These are phyloP conservation scores for Eleginops maclovinus DNA, from an alignment of 2,113 vertebrate species.

Conservation along the genomic window DNA sequence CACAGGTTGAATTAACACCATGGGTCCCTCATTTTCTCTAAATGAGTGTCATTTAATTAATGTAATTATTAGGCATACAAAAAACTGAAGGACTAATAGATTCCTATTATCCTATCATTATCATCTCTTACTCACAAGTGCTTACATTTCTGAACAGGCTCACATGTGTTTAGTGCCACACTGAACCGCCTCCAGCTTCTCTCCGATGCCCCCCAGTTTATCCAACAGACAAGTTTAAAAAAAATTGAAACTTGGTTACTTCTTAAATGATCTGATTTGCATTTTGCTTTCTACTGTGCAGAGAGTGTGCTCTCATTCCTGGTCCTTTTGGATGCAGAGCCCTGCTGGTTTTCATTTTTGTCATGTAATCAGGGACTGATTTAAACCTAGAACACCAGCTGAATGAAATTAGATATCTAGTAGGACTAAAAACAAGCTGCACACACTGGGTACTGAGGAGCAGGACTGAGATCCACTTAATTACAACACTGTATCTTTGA, in stretches of 20 bases:
- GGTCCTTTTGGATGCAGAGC: slow-evolving; percentile 67
- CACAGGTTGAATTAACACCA: slow-evolving; percentile 83
- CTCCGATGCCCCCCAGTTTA: slow-evolving; percentile 28
- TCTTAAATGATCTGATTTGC: slow-evolving; percentile 72
- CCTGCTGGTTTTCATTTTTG: slow-evolving; percentile 73
- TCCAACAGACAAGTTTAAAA: slow-evolving; percentile 39
- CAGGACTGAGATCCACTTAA: slow-evolving; percentile 68
- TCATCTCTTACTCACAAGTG: slow-evolving; percentile 74
- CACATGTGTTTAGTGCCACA: slow-evolving; percentile 20
- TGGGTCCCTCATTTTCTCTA: slow-evolving; percentile 79
- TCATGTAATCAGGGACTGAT: slow-evolving; percentile 79
- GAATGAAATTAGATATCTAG: slow-evolving; percentile 75
- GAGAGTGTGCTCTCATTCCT: slow-evolving; percentile 51
- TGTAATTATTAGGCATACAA: slow-evolving; percentile 84
- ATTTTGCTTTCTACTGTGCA: slow-evolving; percentile 64
- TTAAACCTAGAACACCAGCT: slow-evolving; percentile 72
- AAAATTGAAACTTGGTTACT: slow-evolving; percentile 54
- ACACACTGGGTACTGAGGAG: slow-evolving; percentile 61
- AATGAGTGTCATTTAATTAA: slow-evolving; percentile 86
- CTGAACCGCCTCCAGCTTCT: slow-evolving; percentile 52
- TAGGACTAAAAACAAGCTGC: slow-evolving; percentile 66
- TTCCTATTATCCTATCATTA: slow-evolving; percentile 81
- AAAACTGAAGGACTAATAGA: slow-evolving; percentile 82
- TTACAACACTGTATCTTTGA: slow-evolving; percentile 65
- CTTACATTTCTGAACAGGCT: slow-evolving; percentile 65